Percentiles rank a stretch among this genome's conserved stretches.
Conservation (phyloP, 2,888 invertebrate genomes). For the Stenotaenia linearis region DNA sequence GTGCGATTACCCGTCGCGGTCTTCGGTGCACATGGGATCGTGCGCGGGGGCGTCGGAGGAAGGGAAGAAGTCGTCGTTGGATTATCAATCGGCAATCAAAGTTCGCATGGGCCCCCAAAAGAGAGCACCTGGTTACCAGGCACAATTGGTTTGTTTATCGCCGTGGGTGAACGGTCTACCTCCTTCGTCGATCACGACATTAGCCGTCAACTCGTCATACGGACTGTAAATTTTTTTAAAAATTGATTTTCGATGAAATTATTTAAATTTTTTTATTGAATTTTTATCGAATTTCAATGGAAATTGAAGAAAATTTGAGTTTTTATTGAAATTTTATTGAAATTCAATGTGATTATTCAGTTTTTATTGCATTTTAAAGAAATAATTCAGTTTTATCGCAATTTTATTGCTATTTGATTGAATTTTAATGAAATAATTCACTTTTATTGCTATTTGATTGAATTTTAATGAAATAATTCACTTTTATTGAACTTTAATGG, state of each 20-base stretch:
- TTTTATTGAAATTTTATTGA: too few relatives aligned
- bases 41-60: conserved; percentile 49
- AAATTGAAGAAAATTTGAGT: too few relatives aligned
- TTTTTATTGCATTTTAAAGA: too few relatives aligned
- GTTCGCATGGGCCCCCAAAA: conserved; percentile 72
- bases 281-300: too few relatives aligned
- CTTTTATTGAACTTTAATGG: too few relatives aligned
- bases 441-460: too few relatives aligned
- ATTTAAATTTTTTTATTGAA: background rate
- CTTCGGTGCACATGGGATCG: conserved; percentile 48
- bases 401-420: background rate
- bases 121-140: conserved; percentile 93
- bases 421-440: background rate
- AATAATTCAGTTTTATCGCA: too few relatives aligned
- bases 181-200: conserved; percentile 77
- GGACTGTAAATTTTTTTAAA: conserved; percentile 82
- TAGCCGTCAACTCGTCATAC: conserved; percentile 92
- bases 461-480: too few relatives aligned
- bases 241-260: conserved; percentile 8
- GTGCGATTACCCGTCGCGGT: conserved; percentile 61
- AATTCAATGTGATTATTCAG: too few relatives aligned
- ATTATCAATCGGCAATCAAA: conserved; percentile 54
- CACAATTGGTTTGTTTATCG: conserved; percentile 88
- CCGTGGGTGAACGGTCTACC: conserved; percentile 70
- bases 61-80: conserved; percentile 39